Evolutionary conservation across 2,797 vertebrate genomes (phyloP).

Genomic region (Tympanoctomys barrerae): DNA sequence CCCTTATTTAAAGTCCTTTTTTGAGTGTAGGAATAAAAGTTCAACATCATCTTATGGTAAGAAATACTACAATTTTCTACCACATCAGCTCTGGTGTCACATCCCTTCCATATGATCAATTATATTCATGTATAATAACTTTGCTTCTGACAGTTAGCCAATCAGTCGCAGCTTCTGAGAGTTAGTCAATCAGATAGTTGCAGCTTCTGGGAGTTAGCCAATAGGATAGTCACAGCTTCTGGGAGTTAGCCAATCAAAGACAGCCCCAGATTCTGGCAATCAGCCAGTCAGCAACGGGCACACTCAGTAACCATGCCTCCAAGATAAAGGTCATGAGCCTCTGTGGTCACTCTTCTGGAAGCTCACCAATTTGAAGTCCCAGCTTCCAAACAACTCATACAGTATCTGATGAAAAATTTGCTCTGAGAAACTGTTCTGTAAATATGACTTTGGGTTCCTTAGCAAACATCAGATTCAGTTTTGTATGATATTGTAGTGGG

Average conservation of each 20-base stretch:
- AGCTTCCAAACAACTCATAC: not conserved
- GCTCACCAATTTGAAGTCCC: not conserved
- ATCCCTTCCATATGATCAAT: not conserved
- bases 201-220: not conserved
- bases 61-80: not conserved
- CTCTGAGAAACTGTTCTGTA: not conserved
- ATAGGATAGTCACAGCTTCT: not conserved
- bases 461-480: not conserved
- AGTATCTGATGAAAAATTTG: not conserved
- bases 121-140: not conserved
- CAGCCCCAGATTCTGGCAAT: not conserved
- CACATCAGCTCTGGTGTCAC: not conserved
- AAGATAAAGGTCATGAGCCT: not conserved
- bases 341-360: not conserved
- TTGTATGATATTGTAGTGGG: not conserved
- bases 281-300: not conserved
- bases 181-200: not conserved
- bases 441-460: not conserved
- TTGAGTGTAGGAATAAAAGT: not conserved
- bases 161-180: not conserved
- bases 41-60: not conserved
- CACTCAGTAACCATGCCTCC: not conserved
- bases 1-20: not conserved
- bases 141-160: not conserved
- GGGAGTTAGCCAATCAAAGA: not conserved